These are phyloP conservation scores for Cyanoliseus patagonus DNA, from an alignment of 2,113 vertebrate species.

Conservation along the genomic window DNA sequence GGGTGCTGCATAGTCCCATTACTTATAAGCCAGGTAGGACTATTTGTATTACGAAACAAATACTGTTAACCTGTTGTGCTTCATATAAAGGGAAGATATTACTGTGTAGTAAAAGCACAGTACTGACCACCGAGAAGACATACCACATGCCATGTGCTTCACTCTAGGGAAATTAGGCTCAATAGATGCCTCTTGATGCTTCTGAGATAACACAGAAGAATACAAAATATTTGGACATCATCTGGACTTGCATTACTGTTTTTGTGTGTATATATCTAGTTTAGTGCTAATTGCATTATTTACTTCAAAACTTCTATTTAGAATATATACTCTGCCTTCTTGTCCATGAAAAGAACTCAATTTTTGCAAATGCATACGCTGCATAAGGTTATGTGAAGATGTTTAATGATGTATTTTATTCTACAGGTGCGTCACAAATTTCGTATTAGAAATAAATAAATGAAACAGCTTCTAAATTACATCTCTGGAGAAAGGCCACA, in stretches of 20 bases:
- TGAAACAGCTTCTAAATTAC: background rate
- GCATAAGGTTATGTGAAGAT: background rate
- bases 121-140: background rate
- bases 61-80: background rate
- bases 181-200: background rate
- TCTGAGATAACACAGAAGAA: background rate
- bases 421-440: background rate
- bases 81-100: background rate
- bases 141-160: background rate
- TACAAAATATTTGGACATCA: background rate
- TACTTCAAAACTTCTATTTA: background rate
- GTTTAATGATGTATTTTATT: background rate
- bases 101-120: background rate
- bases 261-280: background rate
- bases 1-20: background rate
- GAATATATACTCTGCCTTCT: background rate
- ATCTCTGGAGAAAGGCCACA: background rate
- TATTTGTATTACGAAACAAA: background rate
- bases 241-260: background rate
- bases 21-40: background rate
- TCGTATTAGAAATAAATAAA: background rate
- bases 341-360: background rate
- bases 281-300: background rate
- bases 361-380: background rate
- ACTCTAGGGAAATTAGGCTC: background rate